These are phyloP conservation scores for Orthosia incerta DNA, from an alignment of 2,888 invertebrate genomes.

Conservation along the genomic window DNA sequence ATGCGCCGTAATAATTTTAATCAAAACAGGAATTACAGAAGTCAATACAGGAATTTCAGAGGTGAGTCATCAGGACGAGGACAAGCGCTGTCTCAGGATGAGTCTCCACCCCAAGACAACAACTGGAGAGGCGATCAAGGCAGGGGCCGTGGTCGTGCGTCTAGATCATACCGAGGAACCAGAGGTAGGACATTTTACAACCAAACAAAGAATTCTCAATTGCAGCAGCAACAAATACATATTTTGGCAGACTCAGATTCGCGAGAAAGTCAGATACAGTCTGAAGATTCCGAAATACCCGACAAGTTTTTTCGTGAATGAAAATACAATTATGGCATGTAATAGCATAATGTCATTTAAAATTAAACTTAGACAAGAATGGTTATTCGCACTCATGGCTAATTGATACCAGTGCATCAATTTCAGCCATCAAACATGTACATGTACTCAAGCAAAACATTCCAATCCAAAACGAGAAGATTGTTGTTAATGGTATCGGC, in stretches of 20 bases:
- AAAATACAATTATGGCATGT: conserved; percentile 11
- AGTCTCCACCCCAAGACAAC: not conserved
- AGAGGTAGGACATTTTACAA: conserved; percentile 2
- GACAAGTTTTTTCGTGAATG: conserved; percentile 29
- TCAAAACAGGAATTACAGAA: not conserved
- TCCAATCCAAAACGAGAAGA: not conserved
- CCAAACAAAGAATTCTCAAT: not conserved
- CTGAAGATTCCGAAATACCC: not conserved
- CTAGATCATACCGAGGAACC: not conserved
- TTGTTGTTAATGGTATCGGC: conserved; percentile 16
- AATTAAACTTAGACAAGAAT: conserved; percentile 3
- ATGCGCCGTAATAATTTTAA: not conserved
- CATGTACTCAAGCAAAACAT: no score
- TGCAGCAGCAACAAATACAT: not conserved
- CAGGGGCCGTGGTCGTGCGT: not conserved
- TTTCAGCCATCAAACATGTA: no score
- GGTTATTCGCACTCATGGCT: not conserved
- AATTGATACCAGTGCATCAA: not conserved
- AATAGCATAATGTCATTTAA: conserved; percentile 10
- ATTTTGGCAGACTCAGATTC: not conserved
- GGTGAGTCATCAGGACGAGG: conserved; percentile 14
- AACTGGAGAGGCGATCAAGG: not conserved
- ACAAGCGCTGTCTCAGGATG: not conserved
- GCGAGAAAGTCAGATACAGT: conserved; percentile 11
- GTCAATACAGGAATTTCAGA: not conserved